Evolutionary conservation across 1,140 invertebrate species (phyloP).

Genomic region (Ceratina australensis): DNA sequence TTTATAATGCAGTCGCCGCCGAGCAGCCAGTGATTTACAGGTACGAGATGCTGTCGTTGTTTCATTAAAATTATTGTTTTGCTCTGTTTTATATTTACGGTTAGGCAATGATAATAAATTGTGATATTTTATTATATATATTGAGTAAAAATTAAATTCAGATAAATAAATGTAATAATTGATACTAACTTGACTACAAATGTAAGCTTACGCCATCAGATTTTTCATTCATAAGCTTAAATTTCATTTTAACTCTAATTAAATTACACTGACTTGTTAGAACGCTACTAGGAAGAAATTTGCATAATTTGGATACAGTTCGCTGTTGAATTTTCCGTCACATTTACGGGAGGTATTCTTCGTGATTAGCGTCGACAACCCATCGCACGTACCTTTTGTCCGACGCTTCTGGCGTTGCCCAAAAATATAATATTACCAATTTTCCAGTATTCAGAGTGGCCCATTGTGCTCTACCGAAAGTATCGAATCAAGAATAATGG

Average conservation of each 20-base stretch:
- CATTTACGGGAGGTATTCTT: slow-evolving; percentile 36
- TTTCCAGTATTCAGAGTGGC: slow-evolving; percentile 29
- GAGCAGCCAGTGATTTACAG: slow-evolving; percentile 66
- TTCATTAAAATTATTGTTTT: background rate
- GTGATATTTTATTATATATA: too few species aligned
- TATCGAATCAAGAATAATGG: slow-evolving; percentile 41
- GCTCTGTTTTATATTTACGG: too few species aligned
- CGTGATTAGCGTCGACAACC: slow-evolving; percentile 31
- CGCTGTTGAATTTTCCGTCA: slow-evolving; percentile 8
- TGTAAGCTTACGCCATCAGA: too few species aligned
- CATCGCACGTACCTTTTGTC: background rate
- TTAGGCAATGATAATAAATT: too few species aligned
- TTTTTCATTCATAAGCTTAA: too few species aligned
- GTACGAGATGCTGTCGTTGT: slow-evolving; percentile 61
- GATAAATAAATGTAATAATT: too few species aligned
- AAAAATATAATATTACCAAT: slow-evolving; percentile 50
- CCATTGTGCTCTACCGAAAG: slow-evolving; percentile 22
- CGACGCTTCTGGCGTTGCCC: background rate
- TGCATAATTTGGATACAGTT: slow-evolving; percentile 2
- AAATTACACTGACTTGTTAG: too few species aligned
- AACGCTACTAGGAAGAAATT: background rate
- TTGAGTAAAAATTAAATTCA: too few species aligned
- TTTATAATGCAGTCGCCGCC: slow-evolving; percentile 73
- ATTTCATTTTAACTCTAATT: too few species aligned
- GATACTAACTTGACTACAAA: too few species aligned